Base-by-base conservation (phyloP, 2,888 invertebrate species). In the Trachelus tabidus region DNA sequence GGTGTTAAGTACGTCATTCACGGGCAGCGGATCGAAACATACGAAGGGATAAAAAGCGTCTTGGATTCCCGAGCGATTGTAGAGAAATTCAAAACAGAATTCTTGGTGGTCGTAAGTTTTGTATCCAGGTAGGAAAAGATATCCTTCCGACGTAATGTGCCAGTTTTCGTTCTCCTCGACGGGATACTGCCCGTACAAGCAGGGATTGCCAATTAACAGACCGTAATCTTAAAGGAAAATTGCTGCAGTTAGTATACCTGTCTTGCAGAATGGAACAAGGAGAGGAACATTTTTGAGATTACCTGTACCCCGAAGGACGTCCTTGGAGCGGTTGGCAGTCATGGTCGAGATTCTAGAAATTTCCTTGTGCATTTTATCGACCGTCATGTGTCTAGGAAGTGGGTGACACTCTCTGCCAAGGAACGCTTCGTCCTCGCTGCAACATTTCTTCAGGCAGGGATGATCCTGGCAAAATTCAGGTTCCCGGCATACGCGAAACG, bases 401-500 rank as follows among this genome's bases (percentile, higher is more conserved):
- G 73, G 75, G 34, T 74, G 69, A 73, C 83, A 83, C 0, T 23
- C 34, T 1, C 30, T 37, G 4, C 76, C 75, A 68, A 82, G 68
- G 68, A 82, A 79, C 6, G 83, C 83, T 74, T 87, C 81, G 40
- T 87, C 86, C 56, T 92, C 91, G 11, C 82, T 78, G 78, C 92
- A 92, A 81, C 92, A 92, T 83, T 92, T 92, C 76, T 88, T 85
- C 75, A 92, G 81, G 83, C 92, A 92, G 1, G 86, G 71, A 69
- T 89, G 84, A 4, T 77, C 75, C n/a, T 79, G 73, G 75, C 90
- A 90, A 31, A 79, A 83, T 30, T 79, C 80, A 4, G 78, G 33
- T 0, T 79, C 83, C 35, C 78, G 83, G 77, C 90, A 88, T 15
- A 81, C 80, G 30, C 88, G 79, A 34, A 85, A 81, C 34, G 85